These are phyloP conservation scores for Sebastiscus tertius DNA, from an alignment of 2,797 vertebrate genomes.

Conservation along the genomic window DNA sequence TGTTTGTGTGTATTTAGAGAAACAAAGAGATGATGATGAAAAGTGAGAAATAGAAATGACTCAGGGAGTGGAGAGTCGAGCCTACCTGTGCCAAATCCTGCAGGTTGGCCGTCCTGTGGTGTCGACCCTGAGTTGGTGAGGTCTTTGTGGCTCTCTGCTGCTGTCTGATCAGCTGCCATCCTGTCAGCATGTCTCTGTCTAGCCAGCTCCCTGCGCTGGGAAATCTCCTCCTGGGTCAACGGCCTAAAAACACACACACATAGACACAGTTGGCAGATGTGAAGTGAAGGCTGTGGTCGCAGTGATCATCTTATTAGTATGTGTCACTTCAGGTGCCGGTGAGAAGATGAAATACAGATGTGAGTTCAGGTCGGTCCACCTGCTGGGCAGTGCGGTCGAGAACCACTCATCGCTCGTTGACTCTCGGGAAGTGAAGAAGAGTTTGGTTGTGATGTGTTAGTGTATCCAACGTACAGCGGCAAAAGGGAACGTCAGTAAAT, in stretches of 20 bases:
- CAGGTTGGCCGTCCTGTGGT: constrained; percentile 32
- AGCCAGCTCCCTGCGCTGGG: constrained; percentile 86
- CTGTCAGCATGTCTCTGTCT: constrained; percentile 89
- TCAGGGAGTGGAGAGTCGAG: not conserved
- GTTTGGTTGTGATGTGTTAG: too few relatives aligned
- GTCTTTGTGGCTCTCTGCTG: constrained; percentile 60
- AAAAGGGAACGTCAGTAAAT: too few relatives aligned
- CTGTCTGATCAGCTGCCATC: constrained; percentile 77
- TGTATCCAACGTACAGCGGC: too few relatives aligned
- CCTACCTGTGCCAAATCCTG: constrained; percentile 54
- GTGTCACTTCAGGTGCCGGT: not conserved
- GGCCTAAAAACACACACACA: constrained; percentile 71
- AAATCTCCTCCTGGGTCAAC: constrained; percentile 91
- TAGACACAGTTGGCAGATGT: not conserved
- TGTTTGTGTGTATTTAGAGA: not conserved
- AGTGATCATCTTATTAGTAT: not conserved
- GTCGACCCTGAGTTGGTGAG: constrained; percentile 14
- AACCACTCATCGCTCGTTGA: too few relatives aligned
- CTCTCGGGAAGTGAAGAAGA: too few relatives aligned
- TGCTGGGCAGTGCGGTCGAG: too few relatives aligned
- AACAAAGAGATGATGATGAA: not conserved
- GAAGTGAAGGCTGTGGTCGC: not conserved
- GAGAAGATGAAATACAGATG: not conserved
- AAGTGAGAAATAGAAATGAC: not conserved
- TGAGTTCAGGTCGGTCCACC: too few relatives aligned